Conservation (phyloP, 2,113 vertebrate genomes). For the Ciconia boyciana region DNA sequence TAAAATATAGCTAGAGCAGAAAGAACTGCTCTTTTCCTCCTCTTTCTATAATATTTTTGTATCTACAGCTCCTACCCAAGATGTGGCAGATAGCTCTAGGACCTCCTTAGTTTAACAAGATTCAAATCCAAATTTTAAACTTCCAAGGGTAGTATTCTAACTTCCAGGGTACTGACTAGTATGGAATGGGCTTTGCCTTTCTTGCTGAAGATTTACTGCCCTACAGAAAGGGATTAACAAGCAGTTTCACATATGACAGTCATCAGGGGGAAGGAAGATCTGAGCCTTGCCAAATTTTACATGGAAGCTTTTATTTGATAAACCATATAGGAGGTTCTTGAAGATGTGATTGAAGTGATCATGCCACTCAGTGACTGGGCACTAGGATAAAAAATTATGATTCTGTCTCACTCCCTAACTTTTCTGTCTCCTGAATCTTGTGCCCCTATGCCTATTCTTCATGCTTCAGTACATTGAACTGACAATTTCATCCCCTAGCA, state of each 20-base stretch:
- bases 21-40: neutral
- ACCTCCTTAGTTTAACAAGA: neutral
- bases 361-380: neutral
- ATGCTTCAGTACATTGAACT: neutral
- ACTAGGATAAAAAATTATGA: neutral
- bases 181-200: neutral
- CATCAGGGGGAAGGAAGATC: neutral
- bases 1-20: neutral
- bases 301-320: neutral
- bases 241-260: neutral
- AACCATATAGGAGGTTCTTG: neutral
- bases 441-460: neutral
- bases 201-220: neutral
- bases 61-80: neutral
- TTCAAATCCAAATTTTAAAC: neutral
- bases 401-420: neutral
- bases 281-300: neutral
- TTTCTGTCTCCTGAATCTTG: neutral
- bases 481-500: neutral
- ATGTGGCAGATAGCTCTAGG: neutral
- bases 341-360: neutral
- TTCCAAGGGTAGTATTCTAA: neutral
- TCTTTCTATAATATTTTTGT: neutral
- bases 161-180: neutral
- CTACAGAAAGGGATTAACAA: neutral